phyloP scores from a whole-genome alignment of 1,140 invertebrate genomes.

The Acromyrmex echinatior region DNA sequence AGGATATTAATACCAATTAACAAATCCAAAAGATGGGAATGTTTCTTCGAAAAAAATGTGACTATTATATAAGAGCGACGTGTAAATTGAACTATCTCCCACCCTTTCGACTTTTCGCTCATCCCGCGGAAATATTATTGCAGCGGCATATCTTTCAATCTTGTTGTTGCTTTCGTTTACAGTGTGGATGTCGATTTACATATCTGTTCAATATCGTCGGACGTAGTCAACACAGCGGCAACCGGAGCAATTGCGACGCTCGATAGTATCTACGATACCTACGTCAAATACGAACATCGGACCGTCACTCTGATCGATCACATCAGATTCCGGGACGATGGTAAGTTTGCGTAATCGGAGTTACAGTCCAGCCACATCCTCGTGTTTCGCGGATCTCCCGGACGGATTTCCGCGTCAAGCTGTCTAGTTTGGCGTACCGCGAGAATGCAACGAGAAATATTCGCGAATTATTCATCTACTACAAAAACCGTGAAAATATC shows the following conservation, averaged over 20 bases:
- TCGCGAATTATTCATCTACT: constrained; percentile 5
- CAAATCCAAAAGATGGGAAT: neutral
- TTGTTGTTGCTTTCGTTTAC: constrained; percentile 32
- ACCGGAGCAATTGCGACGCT: constrained; percentile 39
- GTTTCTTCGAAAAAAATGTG: neutral
- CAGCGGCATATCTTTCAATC: constrained; percentile 40
- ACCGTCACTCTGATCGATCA: constrained; percentile 34
- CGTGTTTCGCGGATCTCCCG: neutral
- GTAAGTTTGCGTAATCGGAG: constrained; percentile 51
- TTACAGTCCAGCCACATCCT: constrained; percentile 17
- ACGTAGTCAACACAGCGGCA: constrained; percentile 37
- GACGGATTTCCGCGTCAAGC: neutral
- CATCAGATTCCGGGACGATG: constrained; percentile 1
- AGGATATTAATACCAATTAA: constrained; percentile 4
- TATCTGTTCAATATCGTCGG: constrained; percentile 42
- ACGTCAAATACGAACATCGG: constrained; percentile 38
- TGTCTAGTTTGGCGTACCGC: neutral
- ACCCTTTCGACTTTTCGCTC: constrained; percentile 3
- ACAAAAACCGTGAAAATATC: constrained; percentile 19
- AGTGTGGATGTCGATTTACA: constrained; percentile 30
- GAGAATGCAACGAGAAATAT: neutral
- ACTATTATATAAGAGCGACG: neutral
- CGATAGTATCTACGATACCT: constrained; percentile 41
- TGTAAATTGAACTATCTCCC: constrained; percentile 24
- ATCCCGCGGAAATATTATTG: constrained; percentile 17